phyloP scores from a whole-genome alignment of 1,140 invertebrate species.

The Penaeus japonicus region DNA sequence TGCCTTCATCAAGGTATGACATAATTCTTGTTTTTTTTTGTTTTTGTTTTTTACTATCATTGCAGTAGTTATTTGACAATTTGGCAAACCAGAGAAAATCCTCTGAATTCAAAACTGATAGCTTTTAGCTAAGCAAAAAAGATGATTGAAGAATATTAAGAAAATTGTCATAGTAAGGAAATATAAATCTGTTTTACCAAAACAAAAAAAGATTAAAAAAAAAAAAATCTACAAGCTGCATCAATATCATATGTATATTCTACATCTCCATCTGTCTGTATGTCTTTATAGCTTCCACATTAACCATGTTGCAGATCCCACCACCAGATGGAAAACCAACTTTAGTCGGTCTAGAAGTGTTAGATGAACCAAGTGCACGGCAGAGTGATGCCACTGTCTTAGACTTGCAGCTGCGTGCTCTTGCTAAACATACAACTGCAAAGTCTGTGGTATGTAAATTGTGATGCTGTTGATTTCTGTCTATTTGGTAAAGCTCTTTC shows the following conservation, averaged over 20 bases:
- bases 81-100: neutral
- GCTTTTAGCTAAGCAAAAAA: too few relatives aligned
- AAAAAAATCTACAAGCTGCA: too few relatives aligned
- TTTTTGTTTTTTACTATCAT: neutral
- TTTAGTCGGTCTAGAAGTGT: slow-evolving; percentile 80
- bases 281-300: too few relatives aligned
- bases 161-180: too few relatives aligned
- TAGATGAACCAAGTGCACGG: slow-evolving; percentile 94
- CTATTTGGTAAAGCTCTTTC: too few relatives aligned
- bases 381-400: slow-evolving; percentile 96
- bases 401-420: slow-evolving; percentile 88
- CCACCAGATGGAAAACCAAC: slow-evolving; percentile 79
- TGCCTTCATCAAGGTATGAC: slow-evolving; percentile 86
- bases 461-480: too few relatives aligned
- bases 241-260: too few relatives aligned
- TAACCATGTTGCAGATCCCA: slow-evolving; percentile 69
- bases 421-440: slow-evolving; percentile 74
- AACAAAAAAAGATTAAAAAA: too few relatives aligned
- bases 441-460: slow-evolving; percentile 63
- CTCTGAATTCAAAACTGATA: too few relatives aligned
- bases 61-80: neutral
- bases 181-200: too few relatives aligned
- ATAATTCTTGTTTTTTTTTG: neutral
- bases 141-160: too few relatives aligned
- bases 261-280: too few relatives aligned